Evolutionary conservation across 2,888 invertebrate genomes (phyloP).

Genomic region (Ophion ventricosus): DNA sequence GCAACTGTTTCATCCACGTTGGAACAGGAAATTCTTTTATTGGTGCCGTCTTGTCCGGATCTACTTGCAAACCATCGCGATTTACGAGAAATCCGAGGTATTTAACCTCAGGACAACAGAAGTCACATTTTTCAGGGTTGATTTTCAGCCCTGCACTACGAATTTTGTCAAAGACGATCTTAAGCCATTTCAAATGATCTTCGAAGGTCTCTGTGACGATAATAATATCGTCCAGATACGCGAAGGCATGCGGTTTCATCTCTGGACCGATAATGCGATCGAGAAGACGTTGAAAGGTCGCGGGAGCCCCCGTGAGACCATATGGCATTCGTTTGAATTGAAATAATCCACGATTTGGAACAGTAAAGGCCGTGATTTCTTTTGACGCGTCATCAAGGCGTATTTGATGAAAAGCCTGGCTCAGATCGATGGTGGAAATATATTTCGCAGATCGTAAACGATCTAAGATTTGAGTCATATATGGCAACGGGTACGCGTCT

Average conservation of each 20-base stretch:
- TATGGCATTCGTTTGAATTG: conserved; percentile 75
- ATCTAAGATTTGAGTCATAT: conserved; percentile 70
- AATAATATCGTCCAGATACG: not conserved
- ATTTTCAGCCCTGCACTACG: conserved; percentile 66
- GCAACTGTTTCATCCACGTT: not conserved
- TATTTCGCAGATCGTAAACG: conserved; percentile 72
- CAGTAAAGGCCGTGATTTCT: conserved; percentile 47
- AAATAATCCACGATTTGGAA: conserved; percentile 71
- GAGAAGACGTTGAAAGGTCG: conserved; percentile 73
- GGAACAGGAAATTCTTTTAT: no score
- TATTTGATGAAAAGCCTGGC: conserved; percentile 74
- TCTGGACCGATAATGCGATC: conserved; percentile 70
- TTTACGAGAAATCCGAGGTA: conserved; percentile 72
- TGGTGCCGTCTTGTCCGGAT: not conserved
- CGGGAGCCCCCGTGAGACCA: conserved; percentile 70
- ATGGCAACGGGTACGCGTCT: not conserved
- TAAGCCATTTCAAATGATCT: conserved; percentile 39
- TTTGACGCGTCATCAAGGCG: conserved; percentile 56
- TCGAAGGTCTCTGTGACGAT: conserved; percentile 4
- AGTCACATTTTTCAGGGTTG: conserved; percentile 57
- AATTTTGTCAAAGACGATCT: conserved; percentile 61
- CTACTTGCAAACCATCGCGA: conserved; percentile 3
- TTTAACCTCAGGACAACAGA: conserved; percentile 63
- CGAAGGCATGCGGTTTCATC: conserved; percentile 7
- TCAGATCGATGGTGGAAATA: conserved; percentile 44